phyloP scores from a whole-genome alignment of 2,888 invertebrate genomes.

The Phyllotreta cruciferae region DNA sequence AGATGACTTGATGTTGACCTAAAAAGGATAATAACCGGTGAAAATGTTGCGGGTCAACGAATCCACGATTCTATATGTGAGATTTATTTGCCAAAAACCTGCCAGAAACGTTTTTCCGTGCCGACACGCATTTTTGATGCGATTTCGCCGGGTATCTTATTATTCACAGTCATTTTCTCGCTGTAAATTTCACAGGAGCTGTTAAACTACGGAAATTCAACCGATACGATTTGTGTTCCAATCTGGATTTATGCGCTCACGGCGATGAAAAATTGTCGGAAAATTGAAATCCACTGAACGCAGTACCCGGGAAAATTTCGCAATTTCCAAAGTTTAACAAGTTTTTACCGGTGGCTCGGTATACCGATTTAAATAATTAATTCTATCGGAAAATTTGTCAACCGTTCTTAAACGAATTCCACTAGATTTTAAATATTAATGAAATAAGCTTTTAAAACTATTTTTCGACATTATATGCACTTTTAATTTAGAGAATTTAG shows the following conservation, averaged over 20 bases:
- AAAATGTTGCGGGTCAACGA: slow-evolving; percentile 43
- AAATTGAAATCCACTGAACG: slow-evolving; percentile 9
- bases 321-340: too few species aligned
- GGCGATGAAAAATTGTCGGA: slow-evolving; percentile 4
- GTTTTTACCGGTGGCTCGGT: too few species aligned
- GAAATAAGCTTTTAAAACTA: too few species aligned
- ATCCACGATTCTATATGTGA: slow-evolving; percentile 40
- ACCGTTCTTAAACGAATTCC: too few species aligned
- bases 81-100: slow-evolving; percentile 42
- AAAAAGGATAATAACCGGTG: too few species aligned
- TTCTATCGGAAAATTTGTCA: too few species aligned
- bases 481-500: too few species aligned
- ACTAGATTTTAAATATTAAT: too few species aligned
- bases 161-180: slow-evolving; percentile 39
- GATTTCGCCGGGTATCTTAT: slow-evolving; percentile 41
- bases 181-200: slow-evolving; percentile 22
- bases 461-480: too few species aligned
- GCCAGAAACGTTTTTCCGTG: slow-evolving; percentile 49
- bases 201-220: slow-evolving; percentile 15
- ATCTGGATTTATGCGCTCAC: slow-evolving; percentile 8
- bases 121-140: slow-evolving; percentile 45
- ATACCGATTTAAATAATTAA: too few species aligned
- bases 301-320: not conserved
- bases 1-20: too few species aligned
- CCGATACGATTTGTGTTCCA: not conserved